Percentiles rank a stretch among this genome's conserved stretches.
These are phyloP conservation scores for Falco concolor DNA, from an alignment of 2,797 vertebrate genomes.

Conservation along the genomic window DNA sequence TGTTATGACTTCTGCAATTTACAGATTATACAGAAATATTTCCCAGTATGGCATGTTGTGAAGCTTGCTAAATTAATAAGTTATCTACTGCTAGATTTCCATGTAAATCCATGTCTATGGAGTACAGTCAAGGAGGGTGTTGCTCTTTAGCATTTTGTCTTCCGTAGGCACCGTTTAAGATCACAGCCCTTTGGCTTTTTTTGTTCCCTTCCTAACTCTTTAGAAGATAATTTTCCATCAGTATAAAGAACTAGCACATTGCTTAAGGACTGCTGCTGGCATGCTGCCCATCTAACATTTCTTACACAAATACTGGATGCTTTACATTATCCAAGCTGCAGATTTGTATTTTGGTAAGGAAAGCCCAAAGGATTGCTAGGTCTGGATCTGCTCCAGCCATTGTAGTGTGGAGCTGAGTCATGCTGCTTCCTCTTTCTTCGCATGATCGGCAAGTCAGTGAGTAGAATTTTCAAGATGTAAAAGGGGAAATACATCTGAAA, in stretches of 20 bases:
- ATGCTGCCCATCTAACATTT: conserved; percentile 14
- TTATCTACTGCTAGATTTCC: neutral
- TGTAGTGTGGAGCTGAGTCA: conserved; percentile 62
- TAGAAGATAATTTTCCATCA: neutral
- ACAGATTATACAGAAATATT: neutral
- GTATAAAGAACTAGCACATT: neutral
- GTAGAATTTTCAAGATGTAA: conserved; percentile 21
- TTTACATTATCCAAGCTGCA: conserved; percentile 50
- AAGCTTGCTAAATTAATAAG: neutral
- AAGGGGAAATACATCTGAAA: neutral
- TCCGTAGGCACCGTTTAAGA: neutral
- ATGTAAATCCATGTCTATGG: neutral
- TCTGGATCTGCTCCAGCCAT: conserved; percentile 53
- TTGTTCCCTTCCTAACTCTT: neutral
- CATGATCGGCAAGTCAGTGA: conserved; percentile 8
- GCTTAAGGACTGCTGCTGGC: conserved; percentile 24
- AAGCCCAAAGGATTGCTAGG: conserved; percentile 41
- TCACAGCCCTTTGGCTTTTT: neutral
- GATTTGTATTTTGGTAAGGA: conserved; percentile 50
- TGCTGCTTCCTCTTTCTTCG: conserved; percentile 53
- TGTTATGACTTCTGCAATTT: neutral
- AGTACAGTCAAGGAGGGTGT: neutral
- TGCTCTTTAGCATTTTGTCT: neutral
- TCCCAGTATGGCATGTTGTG: neutral
- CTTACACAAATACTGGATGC: conserved; percentile 40